Evolutionary conservation across 1,140 invertebrate species (phyloP).

Genomic region (Bradynema listronoti): DNA sequence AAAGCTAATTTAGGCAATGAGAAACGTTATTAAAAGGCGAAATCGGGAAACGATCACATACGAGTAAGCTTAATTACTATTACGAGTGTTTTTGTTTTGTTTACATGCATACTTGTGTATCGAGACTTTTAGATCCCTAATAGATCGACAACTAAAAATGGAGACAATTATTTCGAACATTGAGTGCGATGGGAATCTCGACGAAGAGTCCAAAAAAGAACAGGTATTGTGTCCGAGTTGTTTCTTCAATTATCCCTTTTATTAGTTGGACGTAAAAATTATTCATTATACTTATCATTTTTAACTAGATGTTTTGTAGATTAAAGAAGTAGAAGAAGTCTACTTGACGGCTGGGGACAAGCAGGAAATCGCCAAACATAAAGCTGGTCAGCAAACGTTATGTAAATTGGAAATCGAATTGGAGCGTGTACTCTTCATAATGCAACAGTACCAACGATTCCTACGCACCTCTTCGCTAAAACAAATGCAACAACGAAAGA

Average conservation of each 20-base stretch:
- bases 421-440: slow-evolving; percentile 19
- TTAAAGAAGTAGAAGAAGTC: slow-evolving; percentile 21
- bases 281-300: too few species aligned
- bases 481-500: neutral
- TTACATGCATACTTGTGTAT: neutral
- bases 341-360: slow-evolving; percentile 26
- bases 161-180: slow-evolving; percentile 27
- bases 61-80: slow-evolving; percentile 7
- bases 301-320: slow-evolving; percentile 7
- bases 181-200: slow-evolving; percentile 20
- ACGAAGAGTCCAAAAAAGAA: slow-evolving; percentile 30
- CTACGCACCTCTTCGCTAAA: slow-evolving; percentile 4
- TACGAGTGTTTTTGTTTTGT: neutral
- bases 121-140: slow-evolving; percentile 11
- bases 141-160: slow-evolving; percentile 32
- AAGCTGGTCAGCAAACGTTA: slow-evolving; percentile 11
- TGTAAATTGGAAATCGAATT: slow-evolving; percentile 25
- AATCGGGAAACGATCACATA: slow-evolving; percentile 24
- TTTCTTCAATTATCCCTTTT: neutral
- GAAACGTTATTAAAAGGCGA: slow-evolving; percentile 28
- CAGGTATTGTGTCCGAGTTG: too few species aligned
- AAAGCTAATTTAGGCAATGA: slow-evolving; percentile 13
- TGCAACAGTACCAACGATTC: slow-evolving; percentile 25
- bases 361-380: slow-evolving; percentile 12
- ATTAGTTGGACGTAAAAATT: neutral